Base-by-base conservation (phyloP, 2,888 invertebrate species). In the Andrena minutula region DNA sequence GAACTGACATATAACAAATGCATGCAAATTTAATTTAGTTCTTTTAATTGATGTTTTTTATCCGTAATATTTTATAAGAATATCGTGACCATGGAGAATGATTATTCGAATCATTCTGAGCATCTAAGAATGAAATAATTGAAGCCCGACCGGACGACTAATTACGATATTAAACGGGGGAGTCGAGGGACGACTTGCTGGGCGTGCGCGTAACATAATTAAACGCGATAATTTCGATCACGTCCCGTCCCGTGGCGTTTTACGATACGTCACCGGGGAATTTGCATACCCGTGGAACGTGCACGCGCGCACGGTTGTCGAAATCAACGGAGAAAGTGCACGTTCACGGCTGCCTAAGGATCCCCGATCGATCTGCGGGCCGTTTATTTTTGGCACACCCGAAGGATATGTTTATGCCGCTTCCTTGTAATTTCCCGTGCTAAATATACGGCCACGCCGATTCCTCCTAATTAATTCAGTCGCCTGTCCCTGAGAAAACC, bases 301-400 rank as follows among this genome's bases (percentile, higher is more conserved):
- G 63, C 23, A 35, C 63, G 63, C 23, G 10, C 23, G 20, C 23
- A 41, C 30, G 20, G 28, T 60, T 60, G 58, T 30, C 60, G 49
- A 70, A 70, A 60, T 60, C 35, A 12, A n/a, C 30, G 47, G 70
- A 60, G 70, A 70, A 70, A 60, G 69, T 70, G 35, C 58, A 56
- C 41, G 41, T 47, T 58, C 58, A 3, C 28, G n/a, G 12, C 41
- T 58, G 28, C 58, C 12, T 28, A n/a, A 41, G 28, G 56, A 41
- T 47, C 16, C 30, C 20, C 58, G 28, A 70, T 10, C 28, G n/a
- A 70, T 47, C 60, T 23, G 23, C 20, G 4, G 20, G 7, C 1
- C 4, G 47, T 28, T 26, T 60, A 70, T 47, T 60, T 60, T 53
- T 41, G 5, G 28, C 35, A 23, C 5, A 5, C 6, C n/a, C 20